These are phyloP conservation scores for Himantopus leucocephalus DNA, from an alignment of 2,113 vertebrate species.

Conservation along the genomic window DNA sequence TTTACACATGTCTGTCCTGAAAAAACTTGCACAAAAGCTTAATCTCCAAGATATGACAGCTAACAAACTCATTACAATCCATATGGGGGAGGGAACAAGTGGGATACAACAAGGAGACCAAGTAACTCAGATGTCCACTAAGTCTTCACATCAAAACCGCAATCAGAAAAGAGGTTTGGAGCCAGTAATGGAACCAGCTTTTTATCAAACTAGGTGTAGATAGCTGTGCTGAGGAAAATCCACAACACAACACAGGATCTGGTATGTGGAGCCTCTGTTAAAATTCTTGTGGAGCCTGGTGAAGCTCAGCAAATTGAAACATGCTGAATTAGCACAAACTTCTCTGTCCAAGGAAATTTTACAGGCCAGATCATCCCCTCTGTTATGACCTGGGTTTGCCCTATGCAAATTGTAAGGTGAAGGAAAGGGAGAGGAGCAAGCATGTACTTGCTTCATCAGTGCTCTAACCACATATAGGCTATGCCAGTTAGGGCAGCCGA, in stretches of 20 bases:
- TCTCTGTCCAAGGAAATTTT: background rate
- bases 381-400: background rate
- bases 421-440: background rate
- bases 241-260: background rate
- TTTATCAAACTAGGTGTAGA: background rate
- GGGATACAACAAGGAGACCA: background rate
- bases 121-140: background rate
- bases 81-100: background rate
- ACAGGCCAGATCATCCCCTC: background rate
- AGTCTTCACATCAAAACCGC: background rate
- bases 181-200: background rate
- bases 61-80: constrained; percentile 39
- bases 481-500: background rate
- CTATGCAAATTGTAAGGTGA: background rate
- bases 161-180: background rate
- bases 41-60: constrained; percentile 54
- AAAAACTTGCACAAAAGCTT: constrained; percentile 23
- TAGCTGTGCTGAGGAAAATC: background rate
- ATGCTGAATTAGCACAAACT: background rate
- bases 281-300: background rate
- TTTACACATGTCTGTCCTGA: constrained; percentile 31
- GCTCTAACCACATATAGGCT: background rate
- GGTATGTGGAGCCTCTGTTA: background rate
- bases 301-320: background rate
- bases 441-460: background rate